phyloP scores from a whole-genome alignment of 2,888 invertebrate genomes.

The Orthonevra nobilis region DNA sequence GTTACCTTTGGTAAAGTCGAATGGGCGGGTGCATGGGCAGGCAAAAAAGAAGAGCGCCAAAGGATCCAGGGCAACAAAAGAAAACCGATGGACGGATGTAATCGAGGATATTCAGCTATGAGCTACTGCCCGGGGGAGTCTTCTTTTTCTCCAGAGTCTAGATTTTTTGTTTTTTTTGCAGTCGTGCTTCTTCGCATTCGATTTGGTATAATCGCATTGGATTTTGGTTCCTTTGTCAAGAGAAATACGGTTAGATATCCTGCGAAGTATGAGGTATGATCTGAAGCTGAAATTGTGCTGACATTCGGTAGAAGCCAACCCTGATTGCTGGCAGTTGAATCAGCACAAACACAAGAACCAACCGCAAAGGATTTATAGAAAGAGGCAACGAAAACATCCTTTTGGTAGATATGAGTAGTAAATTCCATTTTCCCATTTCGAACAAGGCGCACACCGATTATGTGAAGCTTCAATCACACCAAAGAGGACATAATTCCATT shows the following conservation, averaged over 20 bases:
- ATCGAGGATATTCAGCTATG: conserved; percentile 34
- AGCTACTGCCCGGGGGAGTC: not conserved
- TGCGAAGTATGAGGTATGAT: not conserved
- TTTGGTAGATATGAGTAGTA: conserved; percentile 17
- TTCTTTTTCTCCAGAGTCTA: not conserved
- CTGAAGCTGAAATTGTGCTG: conserved; percentile 21
- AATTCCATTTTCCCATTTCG: conserved; percentile 1
- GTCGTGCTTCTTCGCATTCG: conserved; percentile 22
- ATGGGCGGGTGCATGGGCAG: conserved; percentile 25
- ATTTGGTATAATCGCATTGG: conserved; percentile 31
- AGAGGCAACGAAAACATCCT: too few species aligned
- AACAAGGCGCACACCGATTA: too few species aligned
- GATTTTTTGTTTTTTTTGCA: not conserved
- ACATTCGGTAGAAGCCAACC: conserved; percentile 25
- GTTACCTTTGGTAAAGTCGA: conserved; percentile 32
- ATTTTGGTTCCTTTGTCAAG: conserved; percentile 30
- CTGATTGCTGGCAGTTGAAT: conserved; percentile 44
- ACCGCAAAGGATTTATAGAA: too few species aligned
- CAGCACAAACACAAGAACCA: conserved; percentile 21
- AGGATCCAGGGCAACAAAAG: not conserved
- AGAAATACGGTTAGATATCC: conserved; percentile 33
- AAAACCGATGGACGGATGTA: not conserved
- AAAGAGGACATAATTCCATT: too few species aligned
- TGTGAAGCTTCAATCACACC: too few species aligned
- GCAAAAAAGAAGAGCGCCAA: conserved; percentile 16